These are phyloP conservation scores for Palaemon carinicauda DNA, from an alignment of 1,140 invertebrate genomes.

Conservation along the genomic window DNA sequence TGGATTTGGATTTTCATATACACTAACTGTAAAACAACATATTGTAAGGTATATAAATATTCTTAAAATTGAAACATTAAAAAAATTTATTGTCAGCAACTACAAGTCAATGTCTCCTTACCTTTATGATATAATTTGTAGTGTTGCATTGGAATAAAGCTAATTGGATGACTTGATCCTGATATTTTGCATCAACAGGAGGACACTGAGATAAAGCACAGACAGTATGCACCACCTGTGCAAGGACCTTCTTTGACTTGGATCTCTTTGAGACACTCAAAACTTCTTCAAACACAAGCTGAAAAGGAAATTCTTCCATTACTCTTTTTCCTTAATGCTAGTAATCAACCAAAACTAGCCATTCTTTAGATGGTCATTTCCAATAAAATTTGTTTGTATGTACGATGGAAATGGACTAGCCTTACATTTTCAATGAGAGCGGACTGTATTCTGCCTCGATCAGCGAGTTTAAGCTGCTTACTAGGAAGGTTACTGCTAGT, in stretches of 20 bases:
- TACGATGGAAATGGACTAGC: no score
- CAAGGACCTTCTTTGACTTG: conserved; percentile 82
- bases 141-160: conserved; percentile 55
- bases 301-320: not conserved
- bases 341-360: no score
- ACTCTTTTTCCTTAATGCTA: no score
- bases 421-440: no score
- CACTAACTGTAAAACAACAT: no score
- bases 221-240: conserved; percentile 75
- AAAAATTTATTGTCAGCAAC: not conserved
- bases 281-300: conserved; percentile 77
- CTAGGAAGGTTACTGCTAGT: no score
- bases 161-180: conserved; percentile 64
- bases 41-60: not conserved
- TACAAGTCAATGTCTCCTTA: not conserved
- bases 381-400: no score
- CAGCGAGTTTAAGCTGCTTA: no score
- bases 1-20: no score
- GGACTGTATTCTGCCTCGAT: no score
- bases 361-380: no score
- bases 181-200: conserved; percentile 61
- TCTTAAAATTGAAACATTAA: not conserved
- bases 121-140: conserved; percentile 32
- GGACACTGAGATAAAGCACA: conserved; percentile 35
- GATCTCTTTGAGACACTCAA: conserved; percentile 78